These are phyloP conservation scores for Dasypus novemcinctus DNA, from an alignment of 2,113 vertebrate genomes.

Conservation along the genomic window DNA sequence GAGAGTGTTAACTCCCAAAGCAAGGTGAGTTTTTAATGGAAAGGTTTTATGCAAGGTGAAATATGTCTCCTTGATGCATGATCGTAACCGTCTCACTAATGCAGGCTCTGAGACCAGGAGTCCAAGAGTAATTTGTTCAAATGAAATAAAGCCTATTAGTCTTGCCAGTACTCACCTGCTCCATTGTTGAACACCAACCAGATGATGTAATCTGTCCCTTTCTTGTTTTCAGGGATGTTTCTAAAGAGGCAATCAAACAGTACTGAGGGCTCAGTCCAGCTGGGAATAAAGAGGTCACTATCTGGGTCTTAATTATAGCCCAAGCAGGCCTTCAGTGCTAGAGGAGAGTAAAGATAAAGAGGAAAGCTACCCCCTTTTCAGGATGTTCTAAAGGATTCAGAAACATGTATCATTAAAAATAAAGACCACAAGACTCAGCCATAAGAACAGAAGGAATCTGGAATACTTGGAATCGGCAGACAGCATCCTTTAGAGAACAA, in stretches of 20 bases:
- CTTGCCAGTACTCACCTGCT: slow-evolving; percentile 47
- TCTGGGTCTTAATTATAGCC: slow-evolving; percentile 31
- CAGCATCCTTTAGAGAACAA: neutral
- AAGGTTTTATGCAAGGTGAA: slow-evolving; percentile 63
- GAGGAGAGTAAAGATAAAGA: neutral
- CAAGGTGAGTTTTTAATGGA: slow-evolving; percentile 53
- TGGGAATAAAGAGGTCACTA: neutral
- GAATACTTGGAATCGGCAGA: neutral
- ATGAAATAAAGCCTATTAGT: slow-evolving; percentile 67
- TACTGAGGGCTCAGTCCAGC: neutral
- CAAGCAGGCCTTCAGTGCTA: neutral
- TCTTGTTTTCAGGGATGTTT: slow-evolving; percentile 48
- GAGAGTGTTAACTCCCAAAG: neutral
- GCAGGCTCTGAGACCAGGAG: slow-evolving; percentile 46
- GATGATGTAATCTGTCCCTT: slow-evolving; percentile 54
- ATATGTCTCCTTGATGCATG: slow-evolving; percentile 63
- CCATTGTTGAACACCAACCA: slow-evolving; percentile 21
- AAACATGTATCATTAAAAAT: neutral
- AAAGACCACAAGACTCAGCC: neutral
- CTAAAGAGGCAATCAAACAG: slow-evolving; percentile 32
- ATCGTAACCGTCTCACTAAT: slow-evolving; percentile 19
- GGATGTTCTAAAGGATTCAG: neutral
- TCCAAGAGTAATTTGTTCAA: slow-evolving; percentile 58
- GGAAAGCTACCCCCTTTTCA: neutral
- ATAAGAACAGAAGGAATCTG: neutral